Evolutionary conservation across 1,140 invertebrate genomes (phyloP), one percentile per base, ranked within the genome.

Genomic region (Platyscapa corneri): DNA sequence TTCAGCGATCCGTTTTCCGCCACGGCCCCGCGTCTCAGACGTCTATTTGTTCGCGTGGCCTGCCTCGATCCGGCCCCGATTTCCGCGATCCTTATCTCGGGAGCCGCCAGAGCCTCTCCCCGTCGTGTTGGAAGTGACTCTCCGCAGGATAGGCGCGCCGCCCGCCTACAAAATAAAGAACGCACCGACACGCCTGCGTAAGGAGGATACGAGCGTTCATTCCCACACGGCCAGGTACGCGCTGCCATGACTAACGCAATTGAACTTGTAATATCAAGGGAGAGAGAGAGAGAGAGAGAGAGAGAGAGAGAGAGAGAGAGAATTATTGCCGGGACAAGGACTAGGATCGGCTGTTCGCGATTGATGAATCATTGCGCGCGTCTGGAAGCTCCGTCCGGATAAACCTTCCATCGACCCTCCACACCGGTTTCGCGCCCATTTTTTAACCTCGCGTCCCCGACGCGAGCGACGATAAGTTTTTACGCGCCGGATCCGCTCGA

Each of bases 21-120:
- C 67, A 56, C 20, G 20, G 5, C 5, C 56, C 7, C 56, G 14
- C 56, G 27, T 23, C 3, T 23, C 56, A 3, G 0, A 2, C 56
- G 34, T 75, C 23, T 60, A 20, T 60, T 60, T 60, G 82, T 84
- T 64, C 77, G 79, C 72, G 34, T 64, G 60, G 46, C 16, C 49
- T 20, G 32, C 1, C 10, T 53, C 20, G 49, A 27, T 32, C 49
- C 34, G 20, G 53, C 60, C 49, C 78, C 81, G 70, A 81, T 83
- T 87, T 86, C 81, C 84, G 85, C 79, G 87, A 87, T 86, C 39
- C 64, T 88, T 88, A 87, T 89, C 88, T 86, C 85, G 81, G 87
- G 84, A 85, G 86, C 82, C 42, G 42, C 42, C 12, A 7, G n/a
- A n/a, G n/a, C n/a, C 87, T 85, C 37, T 74, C 84, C 34, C 75